Percentiles rank a stretch among this genome's conserved stretches.
These are phyloP conservation scores for Fabriciana adippe DNA, from an alignment of 2,888 invertebrate species.

Conservation along the genomic window DNA sequence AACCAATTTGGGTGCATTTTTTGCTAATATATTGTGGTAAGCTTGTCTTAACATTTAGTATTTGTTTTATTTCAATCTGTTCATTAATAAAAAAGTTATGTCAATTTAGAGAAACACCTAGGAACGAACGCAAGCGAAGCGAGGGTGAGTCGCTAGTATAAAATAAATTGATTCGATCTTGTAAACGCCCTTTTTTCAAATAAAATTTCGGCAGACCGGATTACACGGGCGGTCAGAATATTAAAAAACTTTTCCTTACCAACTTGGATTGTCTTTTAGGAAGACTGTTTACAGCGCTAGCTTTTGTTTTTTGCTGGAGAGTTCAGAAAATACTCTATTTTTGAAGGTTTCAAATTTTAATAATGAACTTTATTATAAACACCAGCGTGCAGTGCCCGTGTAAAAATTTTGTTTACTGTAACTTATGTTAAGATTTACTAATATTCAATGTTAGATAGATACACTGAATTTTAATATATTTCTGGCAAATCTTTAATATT, in stretches of 20 bases:
- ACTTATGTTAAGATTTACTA: too few species aligned
- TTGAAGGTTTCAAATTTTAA: constrained; percentile 18
- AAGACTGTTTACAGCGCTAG: constrained; percentile 58
- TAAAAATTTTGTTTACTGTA: too few species aligned
- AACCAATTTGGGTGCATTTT: too few species aligned
- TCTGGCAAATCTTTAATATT: too few species aligned
- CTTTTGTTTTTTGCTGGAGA: constrained; percentile 46
- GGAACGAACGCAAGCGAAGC: background rate
- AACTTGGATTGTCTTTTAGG: constrained; percentile 79
- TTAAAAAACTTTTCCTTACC: constrained; percentile 75
- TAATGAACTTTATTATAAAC: constrained; percentile 3
- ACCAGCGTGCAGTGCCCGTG: background rate
- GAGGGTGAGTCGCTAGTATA: background rate
- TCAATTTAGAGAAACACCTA: too few species aligned
- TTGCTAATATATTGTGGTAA: too few species aligned
- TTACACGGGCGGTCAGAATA: constrained; percentile 77
- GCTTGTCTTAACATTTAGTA: too few species aligned
- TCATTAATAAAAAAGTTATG: too few species aligned
- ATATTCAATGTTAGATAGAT: too few species aligned
- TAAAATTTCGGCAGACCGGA: constrained; percentile 69
- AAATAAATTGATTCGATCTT: constrained; percentile 30
- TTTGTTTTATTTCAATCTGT: too few species aligned
- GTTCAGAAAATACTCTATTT: constrained; percentile 25
- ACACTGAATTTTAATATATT: too few species aligned
- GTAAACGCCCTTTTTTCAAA: constrained; percentile 48